Conservation (phyloP, 2,797 vertebrate genomes). For the Notolabrus celidotus region DNA sequence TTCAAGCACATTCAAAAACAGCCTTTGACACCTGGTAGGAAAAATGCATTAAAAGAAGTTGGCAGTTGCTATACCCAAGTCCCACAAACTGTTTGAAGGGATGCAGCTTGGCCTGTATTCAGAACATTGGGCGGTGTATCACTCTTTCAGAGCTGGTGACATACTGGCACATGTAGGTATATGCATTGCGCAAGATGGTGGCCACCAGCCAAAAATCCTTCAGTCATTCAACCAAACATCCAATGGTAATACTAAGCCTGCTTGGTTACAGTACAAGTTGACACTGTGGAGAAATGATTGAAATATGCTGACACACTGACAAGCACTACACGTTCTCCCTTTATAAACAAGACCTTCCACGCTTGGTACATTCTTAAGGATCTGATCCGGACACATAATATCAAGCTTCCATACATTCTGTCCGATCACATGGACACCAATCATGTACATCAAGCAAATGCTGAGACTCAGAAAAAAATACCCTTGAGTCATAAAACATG, state of each 20-base stretch:
- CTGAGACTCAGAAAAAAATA: conserved; percentile 44
- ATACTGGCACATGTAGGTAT: conserved; percentile 61
- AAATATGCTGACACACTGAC: conserved; percentile 35
- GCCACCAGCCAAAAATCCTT: conserved; percentile 74
- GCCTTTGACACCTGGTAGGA: conserved; percentile 13
- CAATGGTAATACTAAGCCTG: conserved; percentile 66
- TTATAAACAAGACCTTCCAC: conserved; percentile 17
- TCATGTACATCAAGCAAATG: conserved; percentile 20
- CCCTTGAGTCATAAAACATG: conserved; percentile 57
- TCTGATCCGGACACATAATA: neutral
- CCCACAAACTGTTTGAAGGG: neutral
- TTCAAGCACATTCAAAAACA: conserved; percentile 24
- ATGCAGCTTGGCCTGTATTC: conserved; percentile 49
- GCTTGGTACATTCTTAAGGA: conserved; percentile 5
- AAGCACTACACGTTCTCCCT: conserved; percentile 5
- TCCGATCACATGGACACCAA: neutral
- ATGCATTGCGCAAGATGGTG: conserved; percentile 40
- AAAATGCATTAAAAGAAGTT: conserved; percentile 28
- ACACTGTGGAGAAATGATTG: conserved; percentile 53
- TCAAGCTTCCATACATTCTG: conserved; percentile 3
- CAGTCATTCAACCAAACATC: conserved; percentile 39
- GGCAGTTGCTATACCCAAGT: conserved; percentile 34
- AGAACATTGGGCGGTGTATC: conserved; percentile 51
- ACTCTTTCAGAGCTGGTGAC: conserved; percentile 35
- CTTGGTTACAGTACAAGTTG: conserved; percentile 50